Evolutionary conservation across 2,888 invertebrate species (phyloP).

Genomic region (Emmelina monodactyla): DNA sequence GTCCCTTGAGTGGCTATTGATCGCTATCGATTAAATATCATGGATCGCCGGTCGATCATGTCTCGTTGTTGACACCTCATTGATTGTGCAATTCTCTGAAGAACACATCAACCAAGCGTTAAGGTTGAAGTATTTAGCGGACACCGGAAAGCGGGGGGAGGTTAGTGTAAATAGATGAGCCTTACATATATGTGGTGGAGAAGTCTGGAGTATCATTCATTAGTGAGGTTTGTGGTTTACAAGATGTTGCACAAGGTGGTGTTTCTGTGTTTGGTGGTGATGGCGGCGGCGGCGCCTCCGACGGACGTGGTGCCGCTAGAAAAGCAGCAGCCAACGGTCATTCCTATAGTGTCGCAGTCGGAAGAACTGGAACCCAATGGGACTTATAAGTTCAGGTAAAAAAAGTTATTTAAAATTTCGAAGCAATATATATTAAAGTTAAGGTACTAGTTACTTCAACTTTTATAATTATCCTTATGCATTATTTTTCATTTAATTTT

Average conservation of each 20-base stretch:
- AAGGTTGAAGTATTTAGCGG: constrained; percentile 65
- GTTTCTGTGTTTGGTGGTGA: constrained; percentile 26
- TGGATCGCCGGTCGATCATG: constrained; percentile 37
- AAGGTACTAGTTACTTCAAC: no score
- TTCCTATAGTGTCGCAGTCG: constrained; percentile 60
- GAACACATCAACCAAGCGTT: constrained; percentile 54
- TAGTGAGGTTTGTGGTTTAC: constrained; percentile 28
- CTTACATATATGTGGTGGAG: constrained; percentile 56
- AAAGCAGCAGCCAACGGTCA: constrained; percentile 40
- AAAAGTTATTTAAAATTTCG: no score
- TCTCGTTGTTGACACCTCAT: constrained; percentile 56
- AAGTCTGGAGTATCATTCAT: constrained; percentile 53
- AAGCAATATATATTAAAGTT: no score
- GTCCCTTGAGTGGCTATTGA: no score
- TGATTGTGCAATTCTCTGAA: constrained; percentile 60
- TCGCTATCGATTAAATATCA: constrained; percentile 29
- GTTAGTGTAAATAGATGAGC: constrained; percentile 59
- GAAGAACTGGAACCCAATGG: constrained; percentile 60
- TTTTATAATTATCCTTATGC: no score
- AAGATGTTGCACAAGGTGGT: constrained; percentile 38
- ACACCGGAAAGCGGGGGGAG: constrained; percentile 57
- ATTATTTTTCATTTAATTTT: no score
- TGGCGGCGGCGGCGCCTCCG: constrained; percentile 30
- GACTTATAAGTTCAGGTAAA: constrained; percentile 63
- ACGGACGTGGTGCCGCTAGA: constrained; percentile 34